These are phyloP conservation scores for Cebidichthys violaceus DNA, from an alignment of 2,113 vertebrate genomes.

Conservation along the genomic window DNA sequence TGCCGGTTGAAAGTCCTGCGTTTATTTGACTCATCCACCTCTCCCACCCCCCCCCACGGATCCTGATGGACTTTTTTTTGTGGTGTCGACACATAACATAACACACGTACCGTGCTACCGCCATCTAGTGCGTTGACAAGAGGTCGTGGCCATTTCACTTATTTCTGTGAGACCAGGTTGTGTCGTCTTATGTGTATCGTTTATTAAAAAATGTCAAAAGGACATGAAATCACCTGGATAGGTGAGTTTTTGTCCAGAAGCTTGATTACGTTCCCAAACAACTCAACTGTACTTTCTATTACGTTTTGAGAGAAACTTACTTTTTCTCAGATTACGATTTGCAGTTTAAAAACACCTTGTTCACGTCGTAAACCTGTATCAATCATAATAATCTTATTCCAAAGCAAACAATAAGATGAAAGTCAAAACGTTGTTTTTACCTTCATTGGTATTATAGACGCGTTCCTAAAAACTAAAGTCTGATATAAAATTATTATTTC, in stretches of 20 bases:
- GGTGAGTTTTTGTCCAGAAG: conserved; percentile 62
- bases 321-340: not conserved
- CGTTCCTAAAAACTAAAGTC: not conserved
- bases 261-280: conserved; percentile 24
- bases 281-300: no score
- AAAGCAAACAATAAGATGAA: not conserved
- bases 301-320: not conserved
- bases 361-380: not conserved
- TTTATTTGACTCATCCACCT: no score
- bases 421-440: not conserved
- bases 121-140: no score
- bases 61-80: no score
- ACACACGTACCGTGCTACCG: no score
- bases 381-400: not conserved
- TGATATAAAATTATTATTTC: not conserved
- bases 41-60: no score
- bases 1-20: no score
- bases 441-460: not conserved
- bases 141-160: no score
- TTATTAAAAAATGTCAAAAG: no score
- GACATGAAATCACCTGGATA: conserved; percentile 65
- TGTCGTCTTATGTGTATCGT: no score
- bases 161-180: no score
- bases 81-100: no score
- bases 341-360: not conserved